phyloP scores from a whole-genome alignment of 2,888 invertebrate genomes.

The Hoplodrina ambigua region DNA sequence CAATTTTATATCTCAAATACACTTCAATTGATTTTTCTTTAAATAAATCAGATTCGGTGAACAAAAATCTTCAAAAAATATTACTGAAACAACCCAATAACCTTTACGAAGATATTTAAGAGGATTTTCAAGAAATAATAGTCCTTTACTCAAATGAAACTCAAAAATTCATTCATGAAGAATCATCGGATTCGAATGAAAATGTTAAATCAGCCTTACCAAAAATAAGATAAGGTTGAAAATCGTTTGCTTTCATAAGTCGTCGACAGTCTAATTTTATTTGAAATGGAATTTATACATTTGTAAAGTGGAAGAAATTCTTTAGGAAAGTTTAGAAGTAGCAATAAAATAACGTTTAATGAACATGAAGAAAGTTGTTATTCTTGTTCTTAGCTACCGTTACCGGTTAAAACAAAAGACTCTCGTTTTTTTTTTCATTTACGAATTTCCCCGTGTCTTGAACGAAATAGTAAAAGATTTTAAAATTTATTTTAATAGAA shows the following conservation, averaged over 20 bases:
- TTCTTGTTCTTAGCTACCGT: background rate
- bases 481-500: background rate
- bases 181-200: slow-evolving; percentile 18
- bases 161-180: slow-evolving; percentile 29
- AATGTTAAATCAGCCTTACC: background rate
- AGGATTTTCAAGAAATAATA: slow-evolving; percentile 21
- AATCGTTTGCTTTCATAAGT: background rate
- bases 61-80: background rate
- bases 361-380: slow-evolving; percentile 10
- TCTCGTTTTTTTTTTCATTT: background rate
- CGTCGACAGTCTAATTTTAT: slow-evolving; percentile 9
- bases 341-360: slow-evolving; percentile 20
- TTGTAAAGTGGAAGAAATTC: slow-evolving; percentile 1
- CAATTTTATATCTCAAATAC: background rate
- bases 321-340: background rate
- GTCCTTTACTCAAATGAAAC: background rate
- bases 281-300: slow-evolving; percentile 28
- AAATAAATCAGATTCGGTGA: background rate
- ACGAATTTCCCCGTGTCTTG: background rate
- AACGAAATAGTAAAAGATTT: background rate
- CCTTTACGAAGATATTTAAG: slow-evolving; percentile 8
- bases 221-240: accelerated
- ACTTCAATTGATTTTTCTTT: background rate
- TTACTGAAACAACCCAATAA: slow-evolving; percentile 8
- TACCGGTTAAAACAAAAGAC: background rate